Evolutionary conservation across 37 sponge, comb jelly and placozoan species (phyloP).

Genomic region (Aplysina aerophoba): DNA sequence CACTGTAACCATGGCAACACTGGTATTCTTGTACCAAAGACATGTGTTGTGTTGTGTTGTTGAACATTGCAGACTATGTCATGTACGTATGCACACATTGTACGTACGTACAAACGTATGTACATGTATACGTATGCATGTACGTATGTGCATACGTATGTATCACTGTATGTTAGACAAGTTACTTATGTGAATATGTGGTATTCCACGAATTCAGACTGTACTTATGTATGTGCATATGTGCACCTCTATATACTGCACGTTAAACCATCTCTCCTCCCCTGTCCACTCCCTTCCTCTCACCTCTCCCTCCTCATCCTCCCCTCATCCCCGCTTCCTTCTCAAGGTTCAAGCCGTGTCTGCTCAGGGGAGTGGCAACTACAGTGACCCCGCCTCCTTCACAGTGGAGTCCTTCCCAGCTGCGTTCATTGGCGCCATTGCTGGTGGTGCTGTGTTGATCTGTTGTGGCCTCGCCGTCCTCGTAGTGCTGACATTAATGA

Average conservation of each 20-base stretch:
- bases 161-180: background rate
- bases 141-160: constrained; percentile 4
- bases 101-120: background rate
- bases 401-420: no score
- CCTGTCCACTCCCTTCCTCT: background rate
- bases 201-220: background rate
- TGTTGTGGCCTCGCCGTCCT: no score
- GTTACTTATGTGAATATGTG: background rate
- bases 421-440: no score
- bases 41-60: no score
- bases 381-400: no score
- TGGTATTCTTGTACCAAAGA: no score
- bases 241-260: background rate
- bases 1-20: no score
- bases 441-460: no score
- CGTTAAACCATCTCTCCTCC: background rate
- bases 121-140: background rate
- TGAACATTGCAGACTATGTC: no score
- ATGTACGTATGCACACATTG: background rate
- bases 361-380: no score
- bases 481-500: no score
- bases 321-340: background rate
- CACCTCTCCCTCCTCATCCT: background rate
- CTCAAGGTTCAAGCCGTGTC: no score
- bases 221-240: background rate